Evolutionary conservation across 2,888 invertebrate species (phyloP).

Genomic region (Agonum fuliginosum): DNA sequence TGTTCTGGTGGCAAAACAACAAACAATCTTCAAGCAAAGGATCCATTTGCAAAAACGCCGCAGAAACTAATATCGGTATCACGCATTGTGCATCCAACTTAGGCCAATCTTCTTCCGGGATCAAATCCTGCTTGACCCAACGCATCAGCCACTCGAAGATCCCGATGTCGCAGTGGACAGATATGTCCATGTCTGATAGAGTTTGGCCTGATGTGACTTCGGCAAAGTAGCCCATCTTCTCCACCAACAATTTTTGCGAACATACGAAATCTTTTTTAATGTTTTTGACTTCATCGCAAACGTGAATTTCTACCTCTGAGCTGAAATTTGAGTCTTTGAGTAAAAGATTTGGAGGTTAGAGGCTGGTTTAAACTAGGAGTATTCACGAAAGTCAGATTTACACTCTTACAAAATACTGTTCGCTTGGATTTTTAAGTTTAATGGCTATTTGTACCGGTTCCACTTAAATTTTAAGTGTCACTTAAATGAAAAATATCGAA

Average conservation of each 20-base stretch:
- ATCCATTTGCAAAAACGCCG: conserved; percentile 96
- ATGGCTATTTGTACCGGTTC: too few relatives aligned
- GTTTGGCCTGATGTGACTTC: conserved; percentile 89
- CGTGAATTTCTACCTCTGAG: conserved; percentile 93
- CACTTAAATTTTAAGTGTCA: too few relatives aligned
- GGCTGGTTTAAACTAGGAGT: too few relatives aligned
- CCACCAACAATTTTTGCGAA: conserved; percentile 87
- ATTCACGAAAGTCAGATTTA: too few relatives aligned
- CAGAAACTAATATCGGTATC: conserved; percentile 93
- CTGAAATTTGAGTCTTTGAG: conserved; percentile 63
- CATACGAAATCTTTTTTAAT: conserved; percentile 92
- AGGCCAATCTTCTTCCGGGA: conserved; percentile 80
- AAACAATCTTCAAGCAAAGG: conserved; percentile 90
- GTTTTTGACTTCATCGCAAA: conserved; percentile 95
- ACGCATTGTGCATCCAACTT: conserved; percentile 88
- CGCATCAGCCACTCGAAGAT: conserved; percentile 98
- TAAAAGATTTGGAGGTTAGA: too few relatives aligned
- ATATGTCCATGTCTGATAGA: conserved; percentile 94
- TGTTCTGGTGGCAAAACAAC: conserved; percentile 88
- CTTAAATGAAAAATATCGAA: too few relatives aligned
- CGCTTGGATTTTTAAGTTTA: too few relatives aligned
- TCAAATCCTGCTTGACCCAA: conserved; percentile 90
- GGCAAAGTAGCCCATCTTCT: conserved; percentile 97
- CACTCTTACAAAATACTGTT: too few relatives aligned
- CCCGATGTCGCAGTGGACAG: conserved; percentile 96